Conservation (phyloP, 2,888 invertebrate species). For the Pollenia labialis region DNA sequence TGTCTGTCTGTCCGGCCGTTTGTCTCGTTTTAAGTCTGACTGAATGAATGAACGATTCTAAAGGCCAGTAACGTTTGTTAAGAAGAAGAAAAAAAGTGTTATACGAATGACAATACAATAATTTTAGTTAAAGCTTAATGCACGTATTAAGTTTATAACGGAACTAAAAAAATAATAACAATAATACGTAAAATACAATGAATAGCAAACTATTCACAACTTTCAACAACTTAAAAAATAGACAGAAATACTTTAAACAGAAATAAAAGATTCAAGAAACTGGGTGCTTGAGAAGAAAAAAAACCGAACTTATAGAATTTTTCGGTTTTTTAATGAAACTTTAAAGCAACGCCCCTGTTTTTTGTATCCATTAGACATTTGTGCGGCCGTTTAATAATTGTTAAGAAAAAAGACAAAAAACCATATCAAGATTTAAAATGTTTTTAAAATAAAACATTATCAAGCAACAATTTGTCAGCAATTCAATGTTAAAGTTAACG, state of each 20-base stretch:
- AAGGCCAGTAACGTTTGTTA: constrained; percentile 28
- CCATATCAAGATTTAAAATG: constrained; percentile 51
- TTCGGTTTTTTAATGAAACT: neutral
- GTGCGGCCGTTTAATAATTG: constrained; percentile 29
- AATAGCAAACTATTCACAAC: constrained; percentile 22
- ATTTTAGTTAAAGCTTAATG: constrained; percentile 37
- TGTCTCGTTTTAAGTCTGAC: constrained; percentile 1
- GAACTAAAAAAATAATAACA: constrained; percentile 32
- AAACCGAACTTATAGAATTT: neutral
- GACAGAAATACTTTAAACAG: neutral
- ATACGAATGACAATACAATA: constrained; percentile 49
- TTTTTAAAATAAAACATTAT: constrained; percentile 20
- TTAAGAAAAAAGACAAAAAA: neutral
- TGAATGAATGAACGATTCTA: constrained; percentile 16
- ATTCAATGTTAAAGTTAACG: constrained; percentile 17
- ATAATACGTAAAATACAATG: neutral
- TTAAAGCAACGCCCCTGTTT: neutral
- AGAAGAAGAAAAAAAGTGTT: constrained; percentile 2
- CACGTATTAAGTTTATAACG: constrained; percentile 51
- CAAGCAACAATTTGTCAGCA: constrained; percentile 36
- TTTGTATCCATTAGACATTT: neutral
- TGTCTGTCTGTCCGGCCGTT: constrained; percentile 35
- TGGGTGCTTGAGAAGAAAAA: neutral
- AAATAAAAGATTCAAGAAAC: neutral
- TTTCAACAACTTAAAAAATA: constrained; percentile 28